Percentiles rank a stretch among this genome's conserved stretches.
These are phyloP conservation scores for Poecilus cupreus DNA, from an alignment of 2,888 invertebrate species.

Conservation along the genomic window DNA sequence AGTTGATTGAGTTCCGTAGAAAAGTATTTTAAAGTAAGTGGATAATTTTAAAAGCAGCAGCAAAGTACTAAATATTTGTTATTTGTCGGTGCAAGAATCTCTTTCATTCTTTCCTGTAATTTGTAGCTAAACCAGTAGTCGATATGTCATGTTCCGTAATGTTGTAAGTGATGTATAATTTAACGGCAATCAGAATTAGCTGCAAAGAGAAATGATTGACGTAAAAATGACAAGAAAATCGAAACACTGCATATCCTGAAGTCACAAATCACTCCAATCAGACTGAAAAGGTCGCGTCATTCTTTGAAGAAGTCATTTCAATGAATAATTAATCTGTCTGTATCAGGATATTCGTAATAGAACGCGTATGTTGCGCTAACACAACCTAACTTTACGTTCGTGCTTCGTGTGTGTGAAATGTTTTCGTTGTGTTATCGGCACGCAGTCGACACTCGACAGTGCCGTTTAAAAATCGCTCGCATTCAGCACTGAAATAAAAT, in stretches of 20 bases:
- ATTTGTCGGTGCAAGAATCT: too few species aligned
- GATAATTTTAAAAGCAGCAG: too few species aligned
- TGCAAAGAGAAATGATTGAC: slow-evolving; percentile 32
- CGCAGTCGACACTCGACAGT: neutral
- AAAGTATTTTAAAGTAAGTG: too few species aligned
- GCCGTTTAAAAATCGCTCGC: slow-evolving; percentile 28
- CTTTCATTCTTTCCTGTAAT: too few species aligned
- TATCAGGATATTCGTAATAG: neutral
- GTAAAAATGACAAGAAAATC: slow-evolving; percentile 18
- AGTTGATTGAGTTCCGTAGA: too few species aligned
- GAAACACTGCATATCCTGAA: slow-evolving; percentile 9
- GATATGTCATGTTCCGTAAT: too few species aligned
- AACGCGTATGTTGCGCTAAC: neutral
- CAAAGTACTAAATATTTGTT: too few species aligned
- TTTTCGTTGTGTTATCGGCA: slow-evolving; percentile 16
- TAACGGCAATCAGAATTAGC: slow-evolving; percentile 1
- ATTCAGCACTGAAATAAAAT: slow-evolving; percentile 16
- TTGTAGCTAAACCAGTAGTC: too few species aligned
- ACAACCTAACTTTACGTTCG: neutral
- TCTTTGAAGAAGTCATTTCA: slow-evolving; percentile 22
- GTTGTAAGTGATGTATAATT: slow-evolving; percentile 11
- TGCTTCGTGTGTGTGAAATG: neutral
- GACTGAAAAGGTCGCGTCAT: slow-evolving; percentile 12
- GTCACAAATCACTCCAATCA: neutral
- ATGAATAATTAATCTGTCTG: neutral